Conservation (phyloP, 1,140 invertebrate genomes). For the Apis laboriosa region DNA sequence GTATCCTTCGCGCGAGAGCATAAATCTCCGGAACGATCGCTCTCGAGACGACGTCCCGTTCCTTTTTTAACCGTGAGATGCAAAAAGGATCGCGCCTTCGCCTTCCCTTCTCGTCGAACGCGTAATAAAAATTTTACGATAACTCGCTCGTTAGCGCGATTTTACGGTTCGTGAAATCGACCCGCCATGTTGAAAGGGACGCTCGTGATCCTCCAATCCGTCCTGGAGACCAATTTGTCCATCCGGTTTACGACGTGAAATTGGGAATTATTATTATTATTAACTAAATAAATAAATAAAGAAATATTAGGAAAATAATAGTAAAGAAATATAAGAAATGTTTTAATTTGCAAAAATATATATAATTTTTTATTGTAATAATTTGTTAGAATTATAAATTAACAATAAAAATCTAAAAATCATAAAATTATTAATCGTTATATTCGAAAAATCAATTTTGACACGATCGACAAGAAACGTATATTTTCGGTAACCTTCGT, state of each 20-base stretch:
- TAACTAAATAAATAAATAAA: no score
- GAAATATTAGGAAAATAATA: no score
- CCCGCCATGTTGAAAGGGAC: background rate
- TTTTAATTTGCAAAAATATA: no score
- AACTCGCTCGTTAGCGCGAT: conserved; percentile 25
- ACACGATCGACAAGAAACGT: no score
- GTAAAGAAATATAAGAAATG: no score
- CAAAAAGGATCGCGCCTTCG: background rate
- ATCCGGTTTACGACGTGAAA: background rate
- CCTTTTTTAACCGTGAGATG: background rate
- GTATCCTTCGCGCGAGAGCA: background rate
- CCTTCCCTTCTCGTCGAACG: background rate
- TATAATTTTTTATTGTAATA: no score
- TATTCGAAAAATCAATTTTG: no score
- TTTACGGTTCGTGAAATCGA: conserved; percentile 4
- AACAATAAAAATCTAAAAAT: no score
- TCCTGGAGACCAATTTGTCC: background rate
- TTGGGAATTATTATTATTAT: background rate
- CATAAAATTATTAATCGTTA: no score
- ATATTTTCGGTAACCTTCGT: no score
- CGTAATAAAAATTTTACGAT: conserved; percentile 27
- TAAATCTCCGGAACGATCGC: conserved; percentile 17
- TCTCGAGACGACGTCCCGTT: background rate
- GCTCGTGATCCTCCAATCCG: background rate
- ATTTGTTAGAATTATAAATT: no score